Evolutionary conservation across 2,797 vertebrate species (phyloP).

Genomic region (Emys orbicularis): DNA sequence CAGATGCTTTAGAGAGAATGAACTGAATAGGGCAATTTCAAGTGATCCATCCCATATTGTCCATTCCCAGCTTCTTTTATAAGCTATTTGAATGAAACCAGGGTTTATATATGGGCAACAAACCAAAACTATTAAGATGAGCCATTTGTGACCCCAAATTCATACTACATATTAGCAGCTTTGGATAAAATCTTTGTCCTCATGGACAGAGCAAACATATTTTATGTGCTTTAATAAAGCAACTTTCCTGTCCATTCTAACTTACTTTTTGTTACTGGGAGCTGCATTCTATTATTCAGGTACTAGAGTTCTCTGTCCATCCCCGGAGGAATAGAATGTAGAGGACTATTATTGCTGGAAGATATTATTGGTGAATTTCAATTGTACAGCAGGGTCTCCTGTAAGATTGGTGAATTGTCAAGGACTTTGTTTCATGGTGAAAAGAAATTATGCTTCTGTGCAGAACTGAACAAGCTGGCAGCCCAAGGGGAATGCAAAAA

Average conservation of each 20-base stretch:
- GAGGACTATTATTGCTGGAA: slow-evolving; percentile 50
- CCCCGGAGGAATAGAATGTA: slow-evolving; percentile 31
- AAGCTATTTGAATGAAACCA: not conserved
- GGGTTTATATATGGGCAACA: not conserved
- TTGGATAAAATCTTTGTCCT: not conserved
- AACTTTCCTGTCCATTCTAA: not conserved
- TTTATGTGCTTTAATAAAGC: not conserved
- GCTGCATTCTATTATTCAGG: not conserved
- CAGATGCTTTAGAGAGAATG: not conserved
- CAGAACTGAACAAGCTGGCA: not conserved
- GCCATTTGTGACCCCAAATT: not conserved
- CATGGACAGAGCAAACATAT: not conserved
- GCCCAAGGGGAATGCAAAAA: slow-evolving; percentile 36
- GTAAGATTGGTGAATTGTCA: slow-evolving; percentile 51
- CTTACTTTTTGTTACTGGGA: not conserved
- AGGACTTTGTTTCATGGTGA: slow-evolving; percentile 50
- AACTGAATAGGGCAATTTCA: not conserved
- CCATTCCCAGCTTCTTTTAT: not conserved
- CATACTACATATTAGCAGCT: not conserved
- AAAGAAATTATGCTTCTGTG: slow-evolving; percentile 66
- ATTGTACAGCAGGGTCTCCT: slow-evolving; percentile 24
- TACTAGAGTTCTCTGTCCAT: slow-evolving; percentile 5
- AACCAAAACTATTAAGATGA: not conserved
- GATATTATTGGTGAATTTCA: slow-evolving; percentile 58
- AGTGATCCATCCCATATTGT: not conserved